Base-by-base conservation (phyloP, 2,113 vertebrate genomes). In the Hystrix cristata region DNA sequence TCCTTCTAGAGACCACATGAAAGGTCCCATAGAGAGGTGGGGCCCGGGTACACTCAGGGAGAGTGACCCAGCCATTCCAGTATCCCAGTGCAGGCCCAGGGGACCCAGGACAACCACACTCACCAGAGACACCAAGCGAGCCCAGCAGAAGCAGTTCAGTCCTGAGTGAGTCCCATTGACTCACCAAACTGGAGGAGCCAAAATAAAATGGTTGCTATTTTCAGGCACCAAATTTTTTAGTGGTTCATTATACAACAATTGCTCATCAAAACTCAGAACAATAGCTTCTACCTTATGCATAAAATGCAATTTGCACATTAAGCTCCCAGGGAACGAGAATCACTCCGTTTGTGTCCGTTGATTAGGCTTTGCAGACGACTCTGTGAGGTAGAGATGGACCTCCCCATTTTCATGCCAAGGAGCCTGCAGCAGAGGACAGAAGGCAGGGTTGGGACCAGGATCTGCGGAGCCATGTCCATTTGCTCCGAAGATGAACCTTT, bases 31-130 rank as follows among this genome's bases (percentile, higher is more conserved):
- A 46, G 29, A 7, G 34, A 67, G 27, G 48, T 14, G 34, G 72
- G 19, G 19, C 7, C 13, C 14, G 10, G 65, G 18, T 38, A 18
- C 46, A 5, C 7, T 1, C 13, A 10, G 9, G 43, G 29, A 93
- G 53, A 60, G 18, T 5, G 25, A 38, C 10, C 3, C 38, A 10
- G 8, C 48, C 19, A 38, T 34, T 25, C 25, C 34, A 18, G 9
- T 2, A 16, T 34, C 15, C n/a, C n/a, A 29, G 1, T 0, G 53
- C 62, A 43, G 3, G 3, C 6, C 62, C n/a, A 3, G 3, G 1
- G 6, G 34, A 62, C 72, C 7, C 5, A 43, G 55, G 15, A 29
- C 60, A 0, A 12, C 18, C 34, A 46, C 0, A 3, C 19, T 29
- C 15, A 4, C 6, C 0, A 27, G 79, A 31, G 6, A 65, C 27